Conservation (phyloP, 2,113 vertebrate genomes). For the Lycocorax pyrrhopterus region DNA sequence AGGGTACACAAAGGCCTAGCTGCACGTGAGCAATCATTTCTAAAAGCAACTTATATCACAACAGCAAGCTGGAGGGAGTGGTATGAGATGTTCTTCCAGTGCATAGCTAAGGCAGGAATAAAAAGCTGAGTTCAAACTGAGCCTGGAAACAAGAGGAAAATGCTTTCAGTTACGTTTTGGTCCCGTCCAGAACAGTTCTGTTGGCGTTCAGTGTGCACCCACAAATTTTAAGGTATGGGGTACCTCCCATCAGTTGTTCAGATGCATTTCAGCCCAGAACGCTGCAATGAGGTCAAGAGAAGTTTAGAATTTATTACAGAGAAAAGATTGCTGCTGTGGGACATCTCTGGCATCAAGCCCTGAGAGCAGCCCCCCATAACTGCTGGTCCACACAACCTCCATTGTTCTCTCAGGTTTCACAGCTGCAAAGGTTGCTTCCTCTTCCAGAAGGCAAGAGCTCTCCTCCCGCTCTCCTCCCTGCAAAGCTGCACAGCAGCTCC, state of each 20-base stretch:
- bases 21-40: accelerated
- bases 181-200: neutral
- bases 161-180: neutral
- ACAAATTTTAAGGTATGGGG: neutral
- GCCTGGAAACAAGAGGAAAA: neutral
- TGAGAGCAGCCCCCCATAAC: neutral
- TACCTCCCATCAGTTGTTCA: neutral
- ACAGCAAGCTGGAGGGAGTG: neutral
- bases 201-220: neutral
- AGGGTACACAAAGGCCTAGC: neutral
- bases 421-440: constrained; percentile 51
- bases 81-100: neutral
- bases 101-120: neutral
- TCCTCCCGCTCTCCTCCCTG: neutral
- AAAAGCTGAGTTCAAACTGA: neutral
- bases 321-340: constrained; percentile 14
- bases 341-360: neutral
- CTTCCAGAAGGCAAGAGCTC: neutral
- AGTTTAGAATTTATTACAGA: constrained; percentile 39
- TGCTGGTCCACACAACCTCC: neutral
- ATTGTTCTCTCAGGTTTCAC: constrained; percentile 61
- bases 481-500: neutral
- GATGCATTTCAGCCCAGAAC: neutral
- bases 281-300: constrained; percentile 3
- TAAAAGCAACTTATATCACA: neutral